A percentile compares a stretch with the other conserved stretches of the same genome.
These are phyloP conservation scores for Crossaster papposus DNA, from an alignment of 53 echinoderm and acorn worm genomes.

Conservation along the genomic window DNA sequence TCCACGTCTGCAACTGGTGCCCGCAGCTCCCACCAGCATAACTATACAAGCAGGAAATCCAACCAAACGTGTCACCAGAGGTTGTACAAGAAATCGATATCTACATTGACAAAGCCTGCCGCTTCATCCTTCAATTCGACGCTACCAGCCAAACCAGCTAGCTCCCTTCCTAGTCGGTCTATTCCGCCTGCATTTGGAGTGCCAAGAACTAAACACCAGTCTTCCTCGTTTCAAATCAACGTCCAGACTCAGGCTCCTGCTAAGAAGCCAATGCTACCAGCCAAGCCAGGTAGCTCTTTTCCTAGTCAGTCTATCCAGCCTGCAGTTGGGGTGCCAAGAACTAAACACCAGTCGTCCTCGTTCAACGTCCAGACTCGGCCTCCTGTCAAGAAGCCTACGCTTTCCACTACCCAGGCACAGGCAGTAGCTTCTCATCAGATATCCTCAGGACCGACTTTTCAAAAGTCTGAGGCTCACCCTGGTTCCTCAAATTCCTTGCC, in stretches of 20 bases:
- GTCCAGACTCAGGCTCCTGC: no score
- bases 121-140: background rate
- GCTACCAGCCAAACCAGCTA: background rate
- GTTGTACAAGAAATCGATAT: background rate
- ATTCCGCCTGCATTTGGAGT: background rate
- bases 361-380: background rate
- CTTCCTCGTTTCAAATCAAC: no score
- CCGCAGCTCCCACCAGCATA: background rate
- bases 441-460: background rate
- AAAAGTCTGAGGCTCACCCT: background rate
- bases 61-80: constrained; percentile 2
- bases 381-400: background rate
- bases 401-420: background rate
- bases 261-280: no score
- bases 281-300: background rate
- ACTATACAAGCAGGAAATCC: background rate
- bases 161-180: background rate
- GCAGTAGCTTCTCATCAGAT: background rate
- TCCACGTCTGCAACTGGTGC: background rate
- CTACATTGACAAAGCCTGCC: background rate
- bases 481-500: background rate
- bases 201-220: background rate
- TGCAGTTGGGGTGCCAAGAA: background rate
- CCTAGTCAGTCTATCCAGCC: background rate
- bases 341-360: background rate